These are phyloP conservation scores for Imbricaverruca yamaguchii DNA, from an alignment of 2,888 invertebrate species.

Conservation along the genomic window DNA sequence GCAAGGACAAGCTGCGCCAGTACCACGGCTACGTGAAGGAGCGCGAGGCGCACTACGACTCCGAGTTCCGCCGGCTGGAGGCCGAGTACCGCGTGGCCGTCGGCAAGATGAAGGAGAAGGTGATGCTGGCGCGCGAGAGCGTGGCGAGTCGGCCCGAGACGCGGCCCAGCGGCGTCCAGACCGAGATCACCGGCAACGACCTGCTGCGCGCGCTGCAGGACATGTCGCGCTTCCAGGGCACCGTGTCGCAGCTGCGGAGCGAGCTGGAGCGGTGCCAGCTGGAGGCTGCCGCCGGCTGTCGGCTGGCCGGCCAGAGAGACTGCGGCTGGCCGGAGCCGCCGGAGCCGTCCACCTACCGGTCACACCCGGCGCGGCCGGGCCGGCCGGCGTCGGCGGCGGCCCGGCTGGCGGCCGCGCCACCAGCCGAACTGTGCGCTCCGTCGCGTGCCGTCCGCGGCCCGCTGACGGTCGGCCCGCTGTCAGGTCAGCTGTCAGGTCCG, in stretches of 20 bases:
- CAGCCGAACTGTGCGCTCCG: neutral
- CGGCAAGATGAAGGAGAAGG: conserved; percentile 20
- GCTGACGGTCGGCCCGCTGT: neutral
- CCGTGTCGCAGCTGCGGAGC: neutral
- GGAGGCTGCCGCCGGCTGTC: neutral
- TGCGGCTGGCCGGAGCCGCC: neutral
- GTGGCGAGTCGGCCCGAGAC: neutral
- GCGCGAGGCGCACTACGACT: conserved; percentile 13
- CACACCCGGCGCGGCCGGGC: neutral
- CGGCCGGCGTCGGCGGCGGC: neutral
- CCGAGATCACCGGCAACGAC: neutral
- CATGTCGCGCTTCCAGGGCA: neutral
- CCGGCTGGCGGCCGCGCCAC: neutral
- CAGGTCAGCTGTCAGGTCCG: too few relatives aligned
- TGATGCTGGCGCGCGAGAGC: conserved; percentile 5
- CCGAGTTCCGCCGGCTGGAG: conserved; percentile 11
- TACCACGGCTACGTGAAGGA: conserved; percentile 21
- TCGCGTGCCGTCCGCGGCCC: neutral
- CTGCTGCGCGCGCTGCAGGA: neutral
- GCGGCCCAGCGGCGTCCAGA: neutral
- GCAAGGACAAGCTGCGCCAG: conserved; percentile 1
- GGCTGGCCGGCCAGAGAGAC: neutral
- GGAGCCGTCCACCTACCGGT: neutral
- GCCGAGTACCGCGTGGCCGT: conserved; percentile 17
- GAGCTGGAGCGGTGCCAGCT: neutral